A percentile compares a stretch with the other conserved stretches of the same genome.
phyloP scores from a whole-genome alignment of 2,888 invertebrate species.

The Itoplectis maculator region DNA sequence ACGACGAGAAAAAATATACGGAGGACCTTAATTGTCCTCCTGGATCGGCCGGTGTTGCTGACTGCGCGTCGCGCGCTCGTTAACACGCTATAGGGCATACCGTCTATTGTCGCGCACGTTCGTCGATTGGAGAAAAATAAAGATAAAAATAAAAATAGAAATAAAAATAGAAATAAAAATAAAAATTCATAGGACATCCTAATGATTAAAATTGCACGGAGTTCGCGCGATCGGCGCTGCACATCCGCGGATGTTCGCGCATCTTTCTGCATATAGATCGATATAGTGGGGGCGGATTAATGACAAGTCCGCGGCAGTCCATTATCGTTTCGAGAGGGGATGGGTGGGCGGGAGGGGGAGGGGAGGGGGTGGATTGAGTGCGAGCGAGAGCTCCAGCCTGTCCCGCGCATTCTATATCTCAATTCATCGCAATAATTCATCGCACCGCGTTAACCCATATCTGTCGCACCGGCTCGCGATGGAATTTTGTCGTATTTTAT shows the following conservation, averaged over 20 bases:
- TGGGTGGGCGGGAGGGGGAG: no score
- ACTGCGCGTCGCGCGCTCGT: constrained; percentile 43
- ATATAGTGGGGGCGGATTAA: constrained; percentile 50
- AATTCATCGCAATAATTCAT: neutral
- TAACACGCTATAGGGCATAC: constrained; percentile 50
- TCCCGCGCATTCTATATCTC: neutral
- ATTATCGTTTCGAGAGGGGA: constrained; percentile 6
- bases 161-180: neutral
- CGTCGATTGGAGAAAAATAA: constrained; percentile 6
- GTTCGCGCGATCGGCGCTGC: constrained; percentile 6
- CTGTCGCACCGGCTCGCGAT: no score
- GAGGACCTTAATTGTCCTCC: constrained; percentile 51
- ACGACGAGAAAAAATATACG: neutral
- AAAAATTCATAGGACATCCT: constrained; percentile 48
- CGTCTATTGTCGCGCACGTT: constrained; percentile 46
- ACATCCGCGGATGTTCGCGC: constrained; percentile 15
- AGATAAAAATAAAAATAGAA: constrained; percentile 34
- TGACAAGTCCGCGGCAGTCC: constrained; percentile 43
- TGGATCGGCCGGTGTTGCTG: constrained; percentile 8
- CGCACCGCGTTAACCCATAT: neutral
- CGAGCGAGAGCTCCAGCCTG: neutral
- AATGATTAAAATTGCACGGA: constrained; percentile 54
- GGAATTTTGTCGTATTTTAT: neutral
- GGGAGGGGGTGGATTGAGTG: neutral
- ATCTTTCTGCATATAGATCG: constrained; percentile 31